Base-by-base conservation (phyloP, 2,797 vertebrate species). In the Anguilla anguilla region DNA sequence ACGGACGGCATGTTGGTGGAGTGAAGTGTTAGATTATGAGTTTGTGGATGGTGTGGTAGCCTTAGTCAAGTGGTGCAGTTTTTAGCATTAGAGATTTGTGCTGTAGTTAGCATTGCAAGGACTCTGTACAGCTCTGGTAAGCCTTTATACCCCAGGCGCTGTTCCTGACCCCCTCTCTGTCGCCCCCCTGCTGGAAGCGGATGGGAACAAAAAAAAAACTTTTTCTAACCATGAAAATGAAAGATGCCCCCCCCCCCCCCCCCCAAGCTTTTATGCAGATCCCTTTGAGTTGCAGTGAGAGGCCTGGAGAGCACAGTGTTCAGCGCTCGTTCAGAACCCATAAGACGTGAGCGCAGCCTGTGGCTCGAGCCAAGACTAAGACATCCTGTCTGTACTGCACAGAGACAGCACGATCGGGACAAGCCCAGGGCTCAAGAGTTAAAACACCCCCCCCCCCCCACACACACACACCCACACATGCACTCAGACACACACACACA, bases 191-290 rank as follows among this genome's bases (percentile, higher is more conserved):
- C 35, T 61, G 59, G 59, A 49, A 43, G 39, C 57, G 25, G 35
- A 67, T 46, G 84, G 17, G 64, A 43, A 43, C 3, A 39, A 43
- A 43, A 43, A 43, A 43, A 85, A 43, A 87, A 67, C 82, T 43
- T 67, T 49, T 67, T 87, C 79, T 25, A 46, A 46, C 15, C 19
- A 46, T 19, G 10, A 69, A 87, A n/a, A 69, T 67, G 72, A 31
- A 64, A 6, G 59, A 64, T 64, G 22, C 35, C 39, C 85, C 28
- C 57, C 51, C 31, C 46, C 31, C 61, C 39, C 39, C 39, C 39
- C 39, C 39, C 2, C 39, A 43, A 64, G 57, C 57, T 87, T 87
- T 67, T 87, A 46, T 46, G 43, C 77, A 67, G 64, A 67, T 67
- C 64, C 22, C 25, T 67, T 74, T 28, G n/a, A 31, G n/a, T n/a